Conservation (phyloP, 2,113 vertebrate genomes). For the Aplodontia rufa region DNA sequence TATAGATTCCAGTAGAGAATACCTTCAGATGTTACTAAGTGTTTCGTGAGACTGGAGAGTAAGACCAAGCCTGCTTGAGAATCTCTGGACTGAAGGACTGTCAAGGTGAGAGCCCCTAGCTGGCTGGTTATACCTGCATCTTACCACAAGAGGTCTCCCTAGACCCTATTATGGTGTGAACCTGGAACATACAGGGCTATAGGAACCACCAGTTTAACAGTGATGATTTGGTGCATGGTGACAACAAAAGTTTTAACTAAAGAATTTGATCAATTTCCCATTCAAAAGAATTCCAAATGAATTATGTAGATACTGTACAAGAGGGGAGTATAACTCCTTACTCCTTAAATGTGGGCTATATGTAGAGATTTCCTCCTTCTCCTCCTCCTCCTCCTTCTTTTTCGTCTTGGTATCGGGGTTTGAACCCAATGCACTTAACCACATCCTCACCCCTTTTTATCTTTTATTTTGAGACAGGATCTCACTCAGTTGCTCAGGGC, state of each 20-base stretch:
- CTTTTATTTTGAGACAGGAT: too few species aligned
- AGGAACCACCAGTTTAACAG: background rate
- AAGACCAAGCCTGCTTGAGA: background rate
- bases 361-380: background rate
- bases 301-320: background rate
- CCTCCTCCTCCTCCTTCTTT: too few species aligned
- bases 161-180: conserved; percentile 42
- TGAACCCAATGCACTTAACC: too few species aligned
- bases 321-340: background rate
- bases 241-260: background rate
- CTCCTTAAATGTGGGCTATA: background rate
- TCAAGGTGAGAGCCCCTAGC: background rate
- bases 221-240: background rate
- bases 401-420: too few species aligned
- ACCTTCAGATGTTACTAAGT: background rate
- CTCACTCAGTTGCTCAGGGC: too few species aligned
- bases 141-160: conserved; percentile 73
- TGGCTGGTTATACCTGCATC: background rate
- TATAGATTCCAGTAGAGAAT: background rate
- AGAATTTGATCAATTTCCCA: background rate
- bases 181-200: rapidly evolving
- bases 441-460: too few species aligned
- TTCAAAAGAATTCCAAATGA: conserved; percentile 15
- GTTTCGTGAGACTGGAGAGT: background rate
- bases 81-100: background rate